Percentiles rank a stretch among this genome's conserved stretches.
These are phyloP conservation scores for Gnathonemus echidnorhynchus DNA, from an alignment of 2,113 vertebrate species.

Conservation along the genomic window DNA sequence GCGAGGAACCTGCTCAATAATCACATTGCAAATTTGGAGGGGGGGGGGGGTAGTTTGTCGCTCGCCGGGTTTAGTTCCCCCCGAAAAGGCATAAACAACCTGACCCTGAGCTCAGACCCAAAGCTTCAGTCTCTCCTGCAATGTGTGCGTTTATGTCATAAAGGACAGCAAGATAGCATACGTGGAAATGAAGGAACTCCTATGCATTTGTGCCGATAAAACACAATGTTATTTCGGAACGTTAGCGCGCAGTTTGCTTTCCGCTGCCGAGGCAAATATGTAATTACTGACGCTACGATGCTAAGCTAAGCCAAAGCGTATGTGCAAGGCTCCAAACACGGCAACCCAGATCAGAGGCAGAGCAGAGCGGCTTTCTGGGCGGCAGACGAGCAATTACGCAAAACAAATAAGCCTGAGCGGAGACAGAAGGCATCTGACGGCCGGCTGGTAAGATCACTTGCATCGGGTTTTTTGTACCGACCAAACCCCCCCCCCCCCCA, in stretches of 20 bases:
- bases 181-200: background rate
- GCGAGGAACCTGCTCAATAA: conserved; percentile 18
- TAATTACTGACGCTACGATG: conserved; percentile 3
- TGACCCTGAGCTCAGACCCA: background rate
- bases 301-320: background rate
- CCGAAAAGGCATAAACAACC: background rate
- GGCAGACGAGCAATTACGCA: conserved; percentile 15
- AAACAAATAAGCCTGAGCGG: conserved; percentile 8
- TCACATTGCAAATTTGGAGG: background rate
- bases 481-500: conserved; percentile 22
- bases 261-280: background rate
- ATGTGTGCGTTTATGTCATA: background rate
- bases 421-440: background rate
- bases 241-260: background rate
- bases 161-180: background rate
- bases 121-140: background rate
- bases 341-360: conserved; percentile 20
- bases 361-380: background rate
- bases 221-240: background rate
- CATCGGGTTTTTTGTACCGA: conserved; percentile 18
- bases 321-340: background rate
- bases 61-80: background rate
- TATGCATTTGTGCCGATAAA: background rate
- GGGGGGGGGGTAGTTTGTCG: background rate
- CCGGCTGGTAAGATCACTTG: conserved; percentile 34